A percentile compares a stretch with the other conserved stretches of the same genome.
Conservation (phyloP, 37 sponge, comb jelly and placozoan species). For the Cliona cf. orientalis region DNA sequence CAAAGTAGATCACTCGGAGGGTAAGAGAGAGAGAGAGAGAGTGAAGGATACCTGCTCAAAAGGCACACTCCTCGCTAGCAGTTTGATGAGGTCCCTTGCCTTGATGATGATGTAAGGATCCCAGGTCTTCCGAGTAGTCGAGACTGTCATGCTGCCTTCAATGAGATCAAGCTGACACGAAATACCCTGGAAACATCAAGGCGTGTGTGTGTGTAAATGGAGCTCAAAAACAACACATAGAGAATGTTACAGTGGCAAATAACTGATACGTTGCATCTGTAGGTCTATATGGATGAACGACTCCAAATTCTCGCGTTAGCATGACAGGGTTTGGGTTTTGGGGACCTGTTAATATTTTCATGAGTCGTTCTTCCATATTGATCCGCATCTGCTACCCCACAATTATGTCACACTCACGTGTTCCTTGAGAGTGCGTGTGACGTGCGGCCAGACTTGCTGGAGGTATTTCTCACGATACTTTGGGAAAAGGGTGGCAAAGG, state of each 20-base stretch:
- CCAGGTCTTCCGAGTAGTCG: conserved; percentile 96
- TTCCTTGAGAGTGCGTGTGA: conserved; percentile 76
- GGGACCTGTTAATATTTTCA: too few species aligned
- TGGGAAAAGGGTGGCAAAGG: conserved; percentile 98
- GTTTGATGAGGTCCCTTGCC: conserved; percentile 95
- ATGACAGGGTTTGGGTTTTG: too few species aligned
- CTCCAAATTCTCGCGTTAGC: too few species aligned
- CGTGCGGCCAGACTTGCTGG: conserved; percentile 92
- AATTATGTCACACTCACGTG: conserved; percentile 42
- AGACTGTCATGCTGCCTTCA: conserved; percentile 97
- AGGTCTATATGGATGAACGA: too few species aligned
- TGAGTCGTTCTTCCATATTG: too few species aligned
- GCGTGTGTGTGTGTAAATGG: not conserved
- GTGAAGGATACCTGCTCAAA: conserved; percentile 97
- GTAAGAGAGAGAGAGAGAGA: too few species aligned
- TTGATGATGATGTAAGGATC: conserved; percentile 98
- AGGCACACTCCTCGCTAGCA: conserved; percentile 96
- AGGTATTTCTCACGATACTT: conserved; percentile 97
- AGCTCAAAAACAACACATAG: too few species aligned
- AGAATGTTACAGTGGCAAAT: not conserved
- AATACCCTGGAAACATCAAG: conserved; percentile 78
- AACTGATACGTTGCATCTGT: not conserved
- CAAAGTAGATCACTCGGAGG: not conserved
- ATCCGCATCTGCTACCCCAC: not conserved
- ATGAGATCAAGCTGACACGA: conserved; percentile 85